Evolutionary conservation across 1,140 invertebrate genomes (phyloP).

Genomic region (Drosophila prosaltans): DNA sequence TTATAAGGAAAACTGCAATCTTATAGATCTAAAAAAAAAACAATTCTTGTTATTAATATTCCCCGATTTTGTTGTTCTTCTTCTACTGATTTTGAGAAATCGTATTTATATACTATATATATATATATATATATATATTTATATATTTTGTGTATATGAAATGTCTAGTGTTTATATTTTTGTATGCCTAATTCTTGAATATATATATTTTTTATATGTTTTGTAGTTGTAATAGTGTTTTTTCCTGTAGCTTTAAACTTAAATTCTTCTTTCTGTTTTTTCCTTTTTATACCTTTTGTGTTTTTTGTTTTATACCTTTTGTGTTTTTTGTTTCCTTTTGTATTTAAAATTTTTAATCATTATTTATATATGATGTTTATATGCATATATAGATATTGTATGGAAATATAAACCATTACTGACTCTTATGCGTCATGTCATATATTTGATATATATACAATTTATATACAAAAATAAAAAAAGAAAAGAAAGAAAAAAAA

Average conservation of each 20-base stretch:
- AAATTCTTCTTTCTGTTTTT: conserved; percentile 52
- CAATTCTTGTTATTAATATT: background rate
- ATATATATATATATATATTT: background rate
- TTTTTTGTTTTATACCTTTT: conserved; percentile 75
- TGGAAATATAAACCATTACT: conserved; percentile 27
- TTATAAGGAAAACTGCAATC: no score
- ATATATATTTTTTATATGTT: conserved; percentile 74
- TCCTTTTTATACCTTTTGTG: conserved; percentile 73
- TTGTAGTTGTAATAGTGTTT: conserved; percentile 71
- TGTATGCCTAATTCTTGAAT: conserved; percentile 63
- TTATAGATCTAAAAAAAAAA: no score
- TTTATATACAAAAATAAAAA: conserved; percentile 56
- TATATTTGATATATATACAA: conserved; percentile 78
- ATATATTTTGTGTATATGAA: background rate
- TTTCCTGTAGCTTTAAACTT: conserved; percentile 64
- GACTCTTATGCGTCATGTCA: conserved; percentile 21
- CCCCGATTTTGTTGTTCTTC: background rate
- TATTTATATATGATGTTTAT: conserved; percentile 49
- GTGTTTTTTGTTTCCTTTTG: conserved; percentile 61
- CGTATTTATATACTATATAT: background rate
- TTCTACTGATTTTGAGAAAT: background rate
- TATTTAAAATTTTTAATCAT: conserved; percentile 14
- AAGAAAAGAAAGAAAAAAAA: background rate
- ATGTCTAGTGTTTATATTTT: conserved; percentile 28
- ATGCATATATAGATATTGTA: conserved; percentile 43